phyloP scores from a whole-genome alignment of 2,113 vertebrate species.

The Rhadina sibilatrix region DNA sequence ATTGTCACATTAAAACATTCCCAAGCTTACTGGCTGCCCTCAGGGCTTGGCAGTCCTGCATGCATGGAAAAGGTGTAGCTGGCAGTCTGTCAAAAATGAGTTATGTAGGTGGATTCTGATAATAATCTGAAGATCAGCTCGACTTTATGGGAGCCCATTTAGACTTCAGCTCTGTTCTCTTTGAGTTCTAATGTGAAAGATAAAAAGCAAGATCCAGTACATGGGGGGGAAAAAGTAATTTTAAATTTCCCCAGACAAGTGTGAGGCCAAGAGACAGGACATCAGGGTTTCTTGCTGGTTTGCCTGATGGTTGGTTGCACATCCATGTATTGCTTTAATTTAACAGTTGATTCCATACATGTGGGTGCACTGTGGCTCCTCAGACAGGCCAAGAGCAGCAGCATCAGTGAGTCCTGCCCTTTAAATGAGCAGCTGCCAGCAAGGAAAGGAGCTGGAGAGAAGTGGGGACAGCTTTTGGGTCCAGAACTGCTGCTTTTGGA shows the following conservation, averaged over 20 bases:
- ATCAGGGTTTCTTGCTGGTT: background rate
- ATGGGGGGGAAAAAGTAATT: fast-evolving
- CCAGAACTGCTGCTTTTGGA: background rate
- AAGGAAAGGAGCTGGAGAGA: background rate
- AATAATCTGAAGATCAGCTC: background rate
- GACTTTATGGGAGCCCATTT: background rate
- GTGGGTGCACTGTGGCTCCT: background rate
- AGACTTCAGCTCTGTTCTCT: background rate
- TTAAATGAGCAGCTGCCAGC: background rate
- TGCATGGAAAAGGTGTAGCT: background rate
- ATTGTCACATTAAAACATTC: background rate
- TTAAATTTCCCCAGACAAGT: background rate
- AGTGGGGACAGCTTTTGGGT: background rate
- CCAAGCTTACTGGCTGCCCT: background rate
- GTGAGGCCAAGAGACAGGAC: background rate
- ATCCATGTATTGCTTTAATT: background rate
- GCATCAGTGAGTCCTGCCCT: background rate
- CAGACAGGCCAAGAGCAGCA: background rate
- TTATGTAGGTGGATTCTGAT: background rate
- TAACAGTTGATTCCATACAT: fast-evolving
- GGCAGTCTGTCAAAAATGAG: background rate
- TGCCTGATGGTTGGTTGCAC: background rate
- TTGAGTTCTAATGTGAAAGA: background rate
- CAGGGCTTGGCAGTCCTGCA: background rate
- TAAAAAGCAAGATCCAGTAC: background rate